Conservation (phyloP, 2,113 vertebrate genomes). For the Pelecanoides urinatrix region DNA sequence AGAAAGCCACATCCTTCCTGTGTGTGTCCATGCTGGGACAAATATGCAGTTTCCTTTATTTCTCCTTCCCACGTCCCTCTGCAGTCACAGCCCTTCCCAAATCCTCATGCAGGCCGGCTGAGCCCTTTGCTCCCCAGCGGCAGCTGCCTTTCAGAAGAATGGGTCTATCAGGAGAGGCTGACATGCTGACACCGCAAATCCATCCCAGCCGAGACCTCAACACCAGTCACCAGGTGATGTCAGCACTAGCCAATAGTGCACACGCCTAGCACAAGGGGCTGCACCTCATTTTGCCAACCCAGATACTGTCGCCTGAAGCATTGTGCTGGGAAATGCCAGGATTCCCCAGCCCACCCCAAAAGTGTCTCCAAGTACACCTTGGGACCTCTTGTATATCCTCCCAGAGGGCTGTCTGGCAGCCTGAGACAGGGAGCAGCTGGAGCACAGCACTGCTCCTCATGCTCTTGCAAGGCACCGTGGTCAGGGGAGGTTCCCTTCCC, state of each 20-base stretch:
- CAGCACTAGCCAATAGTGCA: background rate
- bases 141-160: background rate
- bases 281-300: background rate
- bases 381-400: no score
- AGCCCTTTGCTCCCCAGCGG: background rate
- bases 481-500: background rate
- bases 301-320: background rate
- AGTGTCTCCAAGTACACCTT: background rate
- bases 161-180: background rate
- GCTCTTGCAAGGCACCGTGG: background rate
- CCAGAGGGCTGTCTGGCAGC: background rate
- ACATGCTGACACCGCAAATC: background rate
- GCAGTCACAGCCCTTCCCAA: background rate
- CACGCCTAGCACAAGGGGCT: background rate
- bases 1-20: background rate
- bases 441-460: background rate
- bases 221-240: background rate
- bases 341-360: background rate
- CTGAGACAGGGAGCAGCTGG: no score
- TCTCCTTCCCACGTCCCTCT: background rate
- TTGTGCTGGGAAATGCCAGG: background rate
- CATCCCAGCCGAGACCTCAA: background rate
- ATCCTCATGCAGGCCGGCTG: background rate
- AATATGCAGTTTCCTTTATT: background rate
- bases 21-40: background rate